A percentile compares a stretch with the other conserved stretches of the same genome.
Evolutionary conservation across 2,797 vertebrate species (phyloP).

Genomic region (Corythornis leucogaster): DNA sequence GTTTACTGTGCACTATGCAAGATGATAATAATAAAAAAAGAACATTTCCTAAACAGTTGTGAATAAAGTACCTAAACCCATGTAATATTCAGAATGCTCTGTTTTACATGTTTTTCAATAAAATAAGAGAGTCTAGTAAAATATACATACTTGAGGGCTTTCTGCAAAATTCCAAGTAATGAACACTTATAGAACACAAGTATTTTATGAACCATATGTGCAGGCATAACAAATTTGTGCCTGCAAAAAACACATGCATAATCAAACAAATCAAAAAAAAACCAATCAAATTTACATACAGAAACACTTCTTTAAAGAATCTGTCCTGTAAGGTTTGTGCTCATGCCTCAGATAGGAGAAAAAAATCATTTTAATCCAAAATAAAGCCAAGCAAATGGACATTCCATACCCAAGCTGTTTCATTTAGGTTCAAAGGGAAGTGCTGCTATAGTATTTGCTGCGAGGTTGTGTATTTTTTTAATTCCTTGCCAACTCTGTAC

Average conservation of each 20-base stretch:
- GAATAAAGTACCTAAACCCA: neutral
- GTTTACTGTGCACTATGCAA: neutral
- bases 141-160: neutral
- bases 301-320: neutral
- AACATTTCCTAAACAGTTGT: neutral
- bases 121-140: neutral
- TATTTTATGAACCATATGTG: neutral
- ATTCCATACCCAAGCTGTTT: neutral
- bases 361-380: neutral
- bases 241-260: neutral
- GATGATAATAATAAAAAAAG: neutral
- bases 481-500: neutral
- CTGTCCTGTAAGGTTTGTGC: neutral
- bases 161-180: constrained; percentile 6
- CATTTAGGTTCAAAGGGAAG: neutral
- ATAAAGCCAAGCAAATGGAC: neutral
- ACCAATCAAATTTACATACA: neutral
- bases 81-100: neutral
- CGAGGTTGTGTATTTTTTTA: neutral
- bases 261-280: neutral
- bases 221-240: neutral
- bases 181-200: neutral
- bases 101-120: neutral
- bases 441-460: neutral
- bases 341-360: neutral